Conservation (phyloP, 2,113 vertebrate species). For the Noctilio leporinus region DNA sequence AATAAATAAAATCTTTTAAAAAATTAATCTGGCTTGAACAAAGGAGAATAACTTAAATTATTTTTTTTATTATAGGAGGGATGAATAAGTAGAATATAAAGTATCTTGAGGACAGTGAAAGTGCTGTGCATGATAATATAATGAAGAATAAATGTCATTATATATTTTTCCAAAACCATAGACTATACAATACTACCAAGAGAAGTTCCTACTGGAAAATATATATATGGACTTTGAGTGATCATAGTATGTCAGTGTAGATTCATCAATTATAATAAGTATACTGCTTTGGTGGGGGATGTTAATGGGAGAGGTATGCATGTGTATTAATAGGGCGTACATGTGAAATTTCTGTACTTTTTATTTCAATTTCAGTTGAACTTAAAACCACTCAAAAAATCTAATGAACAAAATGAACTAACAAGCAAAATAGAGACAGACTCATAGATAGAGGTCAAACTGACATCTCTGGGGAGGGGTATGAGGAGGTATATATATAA, state of each 20-base stretch:
- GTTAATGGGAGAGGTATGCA: not conserved
- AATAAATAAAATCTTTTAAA: no score
- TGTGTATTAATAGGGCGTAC: not conserved
- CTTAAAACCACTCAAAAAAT: not conserved
- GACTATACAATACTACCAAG: not conserved
- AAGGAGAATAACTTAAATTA: accelerated
- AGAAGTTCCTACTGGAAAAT: not conserved
- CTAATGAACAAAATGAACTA: no score
- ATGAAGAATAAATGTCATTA: not conserved
- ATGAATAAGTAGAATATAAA: not conserved
- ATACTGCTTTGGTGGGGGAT: not conserved
- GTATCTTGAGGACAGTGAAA: not conserved
- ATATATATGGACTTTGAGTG: not conserved
- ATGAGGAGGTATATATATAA: not conserved
- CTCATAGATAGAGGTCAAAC: no score
- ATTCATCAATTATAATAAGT: not conserved
- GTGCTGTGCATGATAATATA: not conserved
- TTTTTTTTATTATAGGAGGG: not conserved
- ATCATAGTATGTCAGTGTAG: not conserved
- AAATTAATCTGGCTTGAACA: not conserved
- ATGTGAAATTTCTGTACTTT: not conserved
- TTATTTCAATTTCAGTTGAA: not conserved
- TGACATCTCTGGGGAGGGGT: no score
- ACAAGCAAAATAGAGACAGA: no score
- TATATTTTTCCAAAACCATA: not conserved